Evolutionary conservation across 1,140 invertebrate species (phyloP).

Genomic region (Adoxophyes honmai): DNA sequence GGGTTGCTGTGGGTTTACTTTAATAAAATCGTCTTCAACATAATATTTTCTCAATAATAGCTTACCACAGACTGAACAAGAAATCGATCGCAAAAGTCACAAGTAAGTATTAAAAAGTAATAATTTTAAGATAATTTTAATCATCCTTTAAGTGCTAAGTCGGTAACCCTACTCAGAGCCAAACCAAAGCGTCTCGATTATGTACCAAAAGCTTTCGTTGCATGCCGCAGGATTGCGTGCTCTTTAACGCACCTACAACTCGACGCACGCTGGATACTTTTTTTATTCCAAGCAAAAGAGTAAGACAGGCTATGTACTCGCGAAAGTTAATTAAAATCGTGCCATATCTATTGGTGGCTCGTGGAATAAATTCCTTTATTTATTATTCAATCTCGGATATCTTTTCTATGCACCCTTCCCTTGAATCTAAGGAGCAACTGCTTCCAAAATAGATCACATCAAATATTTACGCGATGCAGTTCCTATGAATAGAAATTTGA

Average conservation of each 20-base stretch:
- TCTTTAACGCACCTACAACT: constrained; percentile 41
- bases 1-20: constrained; percentile 19
- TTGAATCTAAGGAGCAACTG: background rate
- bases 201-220: constrained; percentile 44
- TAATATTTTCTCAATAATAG: no score
- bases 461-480: background rate
- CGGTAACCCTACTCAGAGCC: constrained; percentile 28
- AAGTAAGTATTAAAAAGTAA: no score
- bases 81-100: no score
- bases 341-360: constrained; percentile 5
- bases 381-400: constrained; percentile 6
- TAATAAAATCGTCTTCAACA: no score
- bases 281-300: background rate
- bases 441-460: background rate
- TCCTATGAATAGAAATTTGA: background rate
- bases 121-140: no score
- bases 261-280: constrained; percentile 41
- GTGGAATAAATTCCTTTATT: constrained; percentile 7
- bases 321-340: constrained; percentile 15
- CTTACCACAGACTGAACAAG: no score
- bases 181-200: constrained; percentile 35
- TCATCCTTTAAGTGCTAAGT: no score
- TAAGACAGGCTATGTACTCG: constrained; percentile 1
- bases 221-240: constrained; percentile 45
- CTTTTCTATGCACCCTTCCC: constrained; percentile 7